Evolutionary conservation across 1,140 invertebrate genomes (phyloP).

Genomic region (Odontomachus brunneus): DNA sequence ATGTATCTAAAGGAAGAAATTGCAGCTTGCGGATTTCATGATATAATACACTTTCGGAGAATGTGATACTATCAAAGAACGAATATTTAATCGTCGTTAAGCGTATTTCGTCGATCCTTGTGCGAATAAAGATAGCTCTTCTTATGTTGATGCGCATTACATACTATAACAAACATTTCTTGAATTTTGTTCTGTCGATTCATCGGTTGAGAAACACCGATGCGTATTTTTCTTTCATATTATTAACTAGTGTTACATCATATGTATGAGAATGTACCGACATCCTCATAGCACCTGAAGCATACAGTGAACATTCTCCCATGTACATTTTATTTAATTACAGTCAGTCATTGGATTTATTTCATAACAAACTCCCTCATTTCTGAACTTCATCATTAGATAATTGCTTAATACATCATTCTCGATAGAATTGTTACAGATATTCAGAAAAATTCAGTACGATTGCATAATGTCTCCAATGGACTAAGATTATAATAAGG

Average conservation of each 20-base stretch:
- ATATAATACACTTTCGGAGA: constrained; percentile 44
- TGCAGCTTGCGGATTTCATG: constrained; percentile 27
- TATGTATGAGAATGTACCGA: constrained; percentile 70
- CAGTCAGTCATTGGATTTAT: constrained; percentile 81
- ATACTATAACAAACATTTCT: constrained; percentile 45
- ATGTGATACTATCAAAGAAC: constrained; percentile 28
- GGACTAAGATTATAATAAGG: constrained; percentile 79
- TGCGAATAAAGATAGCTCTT: constrained; percentile 69
- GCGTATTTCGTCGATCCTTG: constrained; percentile 63
- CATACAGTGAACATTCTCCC: constrained; percentile 83
- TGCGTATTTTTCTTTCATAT: constrained; percentile 56
- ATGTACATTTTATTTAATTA: constrained; percentile 78
- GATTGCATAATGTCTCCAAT: constrained; percentile 70
- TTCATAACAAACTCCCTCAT: constrained; percentile 80
- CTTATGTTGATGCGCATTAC: constrained; percentile 38
- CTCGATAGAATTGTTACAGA: constrained; percentile 68
- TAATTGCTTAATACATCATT: constrained; percentile 70
- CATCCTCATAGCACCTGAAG: constrained; percentile 80
- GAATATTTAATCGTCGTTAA: constrained; percentile 47
- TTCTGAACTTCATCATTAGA: constrained; percentile 68
- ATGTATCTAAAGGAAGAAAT: constrained; percentile 48
- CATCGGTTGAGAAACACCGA: constrained; percentile 78
- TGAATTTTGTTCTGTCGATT: constrained; percentile 46
- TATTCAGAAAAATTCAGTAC: constrained; percentile 74
- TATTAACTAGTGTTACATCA: constrained; percentile 74